Evolutionary conservation across 2,113 vertebrate genomes (phyloP), one percentile per base, ranked within the genome.

Genomic region (Abramis brama): DNA sequence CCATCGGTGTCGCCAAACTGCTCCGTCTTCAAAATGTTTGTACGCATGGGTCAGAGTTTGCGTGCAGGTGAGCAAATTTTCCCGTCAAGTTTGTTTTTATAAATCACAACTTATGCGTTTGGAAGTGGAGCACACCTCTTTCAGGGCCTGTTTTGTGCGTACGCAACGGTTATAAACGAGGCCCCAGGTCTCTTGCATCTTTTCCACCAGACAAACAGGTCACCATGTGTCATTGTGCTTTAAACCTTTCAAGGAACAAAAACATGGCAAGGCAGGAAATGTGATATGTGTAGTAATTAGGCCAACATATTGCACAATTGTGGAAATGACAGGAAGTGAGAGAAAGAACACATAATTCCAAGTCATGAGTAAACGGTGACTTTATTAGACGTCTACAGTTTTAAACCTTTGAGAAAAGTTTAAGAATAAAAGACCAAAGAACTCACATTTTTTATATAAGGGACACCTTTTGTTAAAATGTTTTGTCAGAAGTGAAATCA

Each of bases 321-420:
- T 66, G 39, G 62, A 70, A 47, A 47, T 80, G 13, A 45, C 27
- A 82, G 27, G 62, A 52, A 66, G 25, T 68, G 27, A 82, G 45
- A 66, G 4, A 60, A 62, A 62, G 57, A 45, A 62, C 52, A 62
- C 74, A 11, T 23, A 0, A 57, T 71, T 8, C 8, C 1, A 9
- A 77, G 15, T 52, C 11, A 76, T 76, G 25, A 5, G 3, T 17
- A 52, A 19, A 11, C 45, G 30, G 74, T 30, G 7, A 77, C 8
- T 17, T 21, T 27, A 19, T 76, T 19, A 19, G 21, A 73, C 36
- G n/a, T n/a, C 23, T 39, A 43, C 36, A 12, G 70, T 1, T 71
- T 39, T 39, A 39, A 39, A 71, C 10, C 11, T 39, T 21, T 12
- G 15, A n/a, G 33, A 43, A 71, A 71, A 12, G 68, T 71, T 71